Conservation (phyloP, 2,888 invertebrate species). For the Xanthorhoe designata region DNA sequence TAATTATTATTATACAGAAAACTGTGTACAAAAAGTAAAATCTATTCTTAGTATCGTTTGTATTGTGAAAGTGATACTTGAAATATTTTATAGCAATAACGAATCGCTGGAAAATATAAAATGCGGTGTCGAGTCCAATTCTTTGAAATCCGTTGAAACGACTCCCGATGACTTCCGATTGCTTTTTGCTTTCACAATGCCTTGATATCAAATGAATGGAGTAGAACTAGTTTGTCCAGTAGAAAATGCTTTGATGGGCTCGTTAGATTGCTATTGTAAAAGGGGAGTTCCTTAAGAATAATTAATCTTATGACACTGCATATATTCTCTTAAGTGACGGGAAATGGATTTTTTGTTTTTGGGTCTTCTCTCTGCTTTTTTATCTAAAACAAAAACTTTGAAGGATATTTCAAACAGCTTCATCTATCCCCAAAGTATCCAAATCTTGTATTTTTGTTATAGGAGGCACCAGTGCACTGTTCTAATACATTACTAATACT, state of each 20-base stretch:
- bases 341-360: neutral
- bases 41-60: neutral
- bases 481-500: no score
- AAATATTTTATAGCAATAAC: slow-evolving; percentile 17
- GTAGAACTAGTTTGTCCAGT: slow-evolving; percentile 43
- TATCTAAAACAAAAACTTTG: neutral
- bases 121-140: slow-evolving; percentile 44
- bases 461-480: no score
- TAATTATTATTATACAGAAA: no score
- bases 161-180: slow-evolving; percentile 70
- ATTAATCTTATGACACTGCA: slow-evolving; percentile 20
- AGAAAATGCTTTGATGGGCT: slow-evolving; percentile 42
- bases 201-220: slow-evolving; percentile 42
- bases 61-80: neutral
- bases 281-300: slow-evolving; percentile 6
- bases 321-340: neutral
- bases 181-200: slow-evolving; percentile 66
- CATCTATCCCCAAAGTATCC: neutral
- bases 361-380: neutral
- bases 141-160: slow-evolving; percentile 57
- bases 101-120: slow-evolving; percentile 43
- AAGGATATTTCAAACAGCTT: no score
- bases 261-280: slow-evolving; percentile 36
- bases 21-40: neutral
- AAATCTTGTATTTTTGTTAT: no score